Evolutionary conservation across 64 coral and sea anemone species (phyloP), one percentile per base, ranked within the genome.

Genomic region (Actinia equina): DNA sequence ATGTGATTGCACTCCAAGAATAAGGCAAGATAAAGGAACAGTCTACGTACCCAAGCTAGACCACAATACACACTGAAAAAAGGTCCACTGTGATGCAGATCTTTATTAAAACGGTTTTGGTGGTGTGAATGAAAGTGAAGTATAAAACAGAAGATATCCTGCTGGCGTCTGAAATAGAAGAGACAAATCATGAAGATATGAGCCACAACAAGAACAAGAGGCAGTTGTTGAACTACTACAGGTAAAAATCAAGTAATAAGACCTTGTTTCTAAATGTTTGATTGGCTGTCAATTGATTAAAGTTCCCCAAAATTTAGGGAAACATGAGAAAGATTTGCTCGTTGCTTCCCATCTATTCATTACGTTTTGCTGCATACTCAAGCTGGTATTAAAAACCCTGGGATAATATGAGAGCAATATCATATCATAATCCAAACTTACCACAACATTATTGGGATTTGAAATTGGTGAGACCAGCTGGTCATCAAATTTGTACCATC

Each of bases 401-500:
- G 30, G 1, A 37, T 37, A 37, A 37, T 37, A 37, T 37, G 30
- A 37, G 30, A 37, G 30, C 25, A 70, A 86, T 14, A 19, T 49
- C 46, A 2, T 49, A 49, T 49, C 7, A 49, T 49, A 37, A 11
- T 83, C 30, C 6, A 19, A 67, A 26, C 45, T 57, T 67, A 51
- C 49, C 91, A 99, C 97, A 83, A 93, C 90, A 56, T 86, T 87
- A 42, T 89, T 90, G 19, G 85, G 82, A 20, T 77, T 87, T 53
- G 90, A 87, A 88, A 99, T 95, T 52, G 85, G 76, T 16, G 97
- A 83, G 1, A 99, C 97, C 16, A 92, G 79, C 22, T 95, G 91
- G 42, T 99, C 97, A 26, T 99, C 97, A 93, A 99, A 99, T 55
- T 99, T 99, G 80, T 93, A 95, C 93, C 93, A 99, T 7, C 87